Evolutionary conservation across 1,140 invertebrate genomes (phyloP), one percentile per base, ranked within the genome.

Genomic region (Trachelipus rathkii): DNA sequence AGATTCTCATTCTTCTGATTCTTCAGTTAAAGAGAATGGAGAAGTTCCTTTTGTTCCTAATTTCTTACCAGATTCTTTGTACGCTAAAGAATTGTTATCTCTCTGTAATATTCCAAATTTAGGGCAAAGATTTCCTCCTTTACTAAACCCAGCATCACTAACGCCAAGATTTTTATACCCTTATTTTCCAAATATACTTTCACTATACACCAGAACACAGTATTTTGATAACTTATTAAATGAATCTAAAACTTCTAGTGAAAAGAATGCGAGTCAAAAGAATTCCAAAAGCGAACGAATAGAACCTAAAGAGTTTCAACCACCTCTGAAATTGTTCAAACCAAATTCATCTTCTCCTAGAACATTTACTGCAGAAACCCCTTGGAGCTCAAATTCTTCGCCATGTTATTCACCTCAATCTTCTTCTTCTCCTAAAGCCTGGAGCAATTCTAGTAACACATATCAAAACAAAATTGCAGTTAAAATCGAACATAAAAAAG

Each of bases 131-230:
- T 19, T 60, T 13, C 50, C 50, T 2, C 50, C 50, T 60, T 60
- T 15, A 4, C 4, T 60, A 60, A 60, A 60, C 50, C 50, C 50
- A 15, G 50, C 50, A 4, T 3, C 50, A 60, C 50, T 60, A 60
- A 19, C 50, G 11, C 19, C 50, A 15, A 60, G 50, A 60, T 60
- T 60, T 60, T 19, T 60, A 15, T 60, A 60, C 50, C 50, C 50
- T 13, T 60, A 60, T 60, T 60, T 15, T 60, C 50, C 50, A 13
- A 60, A 60, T 60, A 15, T 60, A 60, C 50, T 60, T 60, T 60
- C 50, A 15, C 8, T 60, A 3, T 60, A 60, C 19, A 15, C 50
- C 19, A 60, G 50, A 60, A 60, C 11, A 3, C 50, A 60, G 2
- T 60, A 60, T 19, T 15, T 60, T 8, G 50, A 60, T 60, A 60